A percentile compares a stretch with the other conserved stretches of the same genome.
These are phyloP conservation scores for Oenanthe oenanthe DNA, from an alignment of 2,113 vertebrate species.

Conservation along the genomic window DNA sequence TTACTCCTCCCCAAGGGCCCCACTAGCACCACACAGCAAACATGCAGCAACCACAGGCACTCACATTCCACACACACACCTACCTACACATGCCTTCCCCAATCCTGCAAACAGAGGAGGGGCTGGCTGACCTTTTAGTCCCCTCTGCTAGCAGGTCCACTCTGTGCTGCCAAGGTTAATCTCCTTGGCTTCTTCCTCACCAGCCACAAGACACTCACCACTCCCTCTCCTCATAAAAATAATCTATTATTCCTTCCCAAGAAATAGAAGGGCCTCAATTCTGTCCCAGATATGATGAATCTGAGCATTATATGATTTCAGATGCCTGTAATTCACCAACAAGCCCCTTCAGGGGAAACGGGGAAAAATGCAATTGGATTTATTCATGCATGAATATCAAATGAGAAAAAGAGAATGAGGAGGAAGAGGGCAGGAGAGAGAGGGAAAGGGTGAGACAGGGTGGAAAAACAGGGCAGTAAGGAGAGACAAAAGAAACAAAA, in stretches of 20 bases:
- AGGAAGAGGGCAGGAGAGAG: slow-evolving; percentile 27
- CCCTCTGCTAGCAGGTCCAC: background rate
- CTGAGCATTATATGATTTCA: slow-evolving; percentile 56
- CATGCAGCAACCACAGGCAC: background rate
- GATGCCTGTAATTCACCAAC: slow-evolving; percentile 67
- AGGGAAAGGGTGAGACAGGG: background rate
- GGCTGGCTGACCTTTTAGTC: background rate
- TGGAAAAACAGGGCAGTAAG: background rate
- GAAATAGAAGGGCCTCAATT: slow-evolving; percentile 24
- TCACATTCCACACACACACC: rapidly evolving
- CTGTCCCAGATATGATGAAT: slow-evolving; percentile 42
- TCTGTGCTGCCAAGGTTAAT: background rate
- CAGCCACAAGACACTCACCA: background rate
- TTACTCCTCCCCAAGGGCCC: background rate
- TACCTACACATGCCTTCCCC: background rate
- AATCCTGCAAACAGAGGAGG: background rate
- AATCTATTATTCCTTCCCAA: background rate
- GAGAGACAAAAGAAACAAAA: background rate
- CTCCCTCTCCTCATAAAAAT: background rate
- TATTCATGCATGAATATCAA: slow-evolving; percentile 73
- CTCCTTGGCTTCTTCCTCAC: background rate
- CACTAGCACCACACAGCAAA: background rate
- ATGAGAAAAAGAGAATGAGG: slow-evolving; percentile 53
- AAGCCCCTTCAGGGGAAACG: slow-evolving; percentile 62
- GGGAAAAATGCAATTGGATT: slow-evolving; percentile 69